These are phyloP conservation scores for Mya arenaria DNA, from an alignment of 1,140 invertebrate genomes.

Conservation along the genomic window DNA sequence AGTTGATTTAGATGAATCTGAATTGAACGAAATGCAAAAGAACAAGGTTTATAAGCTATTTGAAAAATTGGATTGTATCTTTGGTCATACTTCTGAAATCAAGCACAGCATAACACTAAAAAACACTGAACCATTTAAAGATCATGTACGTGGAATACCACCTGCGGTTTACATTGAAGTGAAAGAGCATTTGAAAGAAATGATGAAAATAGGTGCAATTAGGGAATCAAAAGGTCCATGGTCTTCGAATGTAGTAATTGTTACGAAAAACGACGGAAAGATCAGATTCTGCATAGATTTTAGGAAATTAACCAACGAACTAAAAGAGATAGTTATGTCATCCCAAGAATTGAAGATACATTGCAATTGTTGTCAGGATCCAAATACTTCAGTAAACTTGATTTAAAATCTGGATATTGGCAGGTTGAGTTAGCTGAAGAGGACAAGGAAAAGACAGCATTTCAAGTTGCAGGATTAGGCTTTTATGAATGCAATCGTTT, in stretches of 20 bases:
- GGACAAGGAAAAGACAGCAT: constrained; percentile 56
- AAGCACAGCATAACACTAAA: not conserved
- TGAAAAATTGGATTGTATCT: not conserved
- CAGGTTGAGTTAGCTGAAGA: constrained; percentile 77
- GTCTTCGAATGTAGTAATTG: constrained; percentile 83
- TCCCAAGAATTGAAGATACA: constrained; percentile 62
- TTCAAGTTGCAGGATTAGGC: constrained; percentile 41
- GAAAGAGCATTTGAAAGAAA: constrained; percentile 10
- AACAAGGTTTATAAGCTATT: not conserved
- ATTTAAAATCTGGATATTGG: constrained; percentile 82
- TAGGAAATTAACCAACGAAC: constrained; percentile 66
- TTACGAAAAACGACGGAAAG: constrained; percentile 80
- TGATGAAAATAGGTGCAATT: constrained; percentile 22
- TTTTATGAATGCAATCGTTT: constrained; percentile 55
- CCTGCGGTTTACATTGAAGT: constrained; percentile 14
- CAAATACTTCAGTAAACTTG: constrained; percentile 80
- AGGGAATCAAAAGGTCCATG: constrained; percentile 74
- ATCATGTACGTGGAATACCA: not conserved
- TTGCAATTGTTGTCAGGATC: constrained; percentile 67
- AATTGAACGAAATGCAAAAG: not conserved
- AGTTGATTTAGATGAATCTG: not conserved
- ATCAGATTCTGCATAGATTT: constrained; percentile 82
- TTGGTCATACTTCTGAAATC: not conserved
- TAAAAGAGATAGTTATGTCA: constrained; percentile 55
- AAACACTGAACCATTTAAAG: constrained; percentile 13